A percentile compares a stretch with the other conserved stretches of the same genome.
Evolutionary conservation across 2,888 invertebrate genomes (phyloP).

Genomic region (Parascotia fuliginaria): DNA sequence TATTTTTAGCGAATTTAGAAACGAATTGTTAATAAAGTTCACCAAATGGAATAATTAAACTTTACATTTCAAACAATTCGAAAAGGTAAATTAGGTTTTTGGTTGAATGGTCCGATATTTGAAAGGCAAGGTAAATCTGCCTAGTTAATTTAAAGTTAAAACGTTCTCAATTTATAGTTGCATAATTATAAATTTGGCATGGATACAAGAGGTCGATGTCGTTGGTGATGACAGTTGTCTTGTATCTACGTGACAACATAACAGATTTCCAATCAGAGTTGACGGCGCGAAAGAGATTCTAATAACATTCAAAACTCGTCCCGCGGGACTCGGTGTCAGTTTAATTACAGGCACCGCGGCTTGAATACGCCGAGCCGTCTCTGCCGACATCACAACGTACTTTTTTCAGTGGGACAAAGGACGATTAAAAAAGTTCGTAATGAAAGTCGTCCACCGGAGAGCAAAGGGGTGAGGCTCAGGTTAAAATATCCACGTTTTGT

Average conservation of each 20-base stretch:
- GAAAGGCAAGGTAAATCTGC: conserved; percentile 17
- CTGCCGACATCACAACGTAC: conserved; percentile 74
- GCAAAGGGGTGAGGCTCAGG: conserved; percentile 69
- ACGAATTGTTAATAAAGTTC: conserved; percentile 26
- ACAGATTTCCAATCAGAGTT: conserved; percentile 80
- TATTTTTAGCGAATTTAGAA: conserved; percentile 16
- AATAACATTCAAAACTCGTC: conserved; percentile 85
- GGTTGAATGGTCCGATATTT: conserved; percentile 29
- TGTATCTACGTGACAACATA: conserved; percentile 59
- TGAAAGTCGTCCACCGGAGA: conserved; percentile 74
- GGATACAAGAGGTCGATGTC: conserved; percentile 24
- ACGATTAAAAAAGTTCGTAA: conserved; percentile 84
- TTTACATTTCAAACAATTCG: conserved; percentile 31
- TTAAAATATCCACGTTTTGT: conserved; percentile 51
- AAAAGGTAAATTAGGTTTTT: conserved; percentile 28
- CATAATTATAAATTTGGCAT: conserved; percentile 28
- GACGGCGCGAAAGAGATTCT: conserved; percentile 82
- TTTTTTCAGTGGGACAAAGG: conserved; percentile 81
- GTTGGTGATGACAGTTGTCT: conserved; percentile 41
- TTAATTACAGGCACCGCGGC: conserved; percentile 76
- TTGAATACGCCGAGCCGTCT: conserved; percentile 62
- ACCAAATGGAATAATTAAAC: conserved; percentile 25
- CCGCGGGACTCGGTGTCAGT: conserved; percentile 78
- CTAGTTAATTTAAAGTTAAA: conserved; percentile 37
- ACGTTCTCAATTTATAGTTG: conserved; percentile 38